Evolutionary conservation across 2,797 vertebrate genomes (phyloP).

Genomic region (Anguilla anguilla): DNA sequence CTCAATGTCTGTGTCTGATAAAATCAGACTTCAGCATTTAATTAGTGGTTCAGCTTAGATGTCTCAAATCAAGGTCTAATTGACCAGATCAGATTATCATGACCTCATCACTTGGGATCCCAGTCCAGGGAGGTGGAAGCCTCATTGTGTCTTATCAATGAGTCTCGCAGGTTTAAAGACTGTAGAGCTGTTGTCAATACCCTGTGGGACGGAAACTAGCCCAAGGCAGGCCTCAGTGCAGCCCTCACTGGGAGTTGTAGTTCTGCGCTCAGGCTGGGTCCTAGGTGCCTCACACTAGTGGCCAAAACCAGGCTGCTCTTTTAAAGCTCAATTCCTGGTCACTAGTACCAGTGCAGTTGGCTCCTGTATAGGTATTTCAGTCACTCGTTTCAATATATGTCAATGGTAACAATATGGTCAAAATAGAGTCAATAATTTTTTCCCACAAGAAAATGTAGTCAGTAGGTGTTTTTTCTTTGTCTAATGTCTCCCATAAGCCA

Average conservation of each 20-base stretch:
- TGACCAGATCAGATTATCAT: constrained; percentile 58
- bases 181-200: constrained; percentile 31
- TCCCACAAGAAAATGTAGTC: no score
- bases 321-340: no score
- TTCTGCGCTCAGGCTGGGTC: constrained; percentile 36
- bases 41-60: constrained; percentile 45
- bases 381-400: no score
- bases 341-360: no score
- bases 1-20: constrained; percentile 47
- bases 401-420: no score
- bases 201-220: constrained; percentile 35
- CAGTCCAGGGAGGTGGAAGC: constrained; percentile 37
- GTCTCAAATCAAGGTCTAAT: constrained; percentile 55
- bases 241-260: constrained; percentile 38
- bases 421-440: no score
- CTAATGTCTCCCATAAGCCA: no score
- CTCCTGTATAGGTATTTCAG: no score
- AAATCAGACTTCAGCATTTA: constrained; percentile 39
- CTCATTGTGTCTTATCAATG: constrained; percentile 58
- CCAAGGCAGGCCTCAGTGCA: constrained; percentile 26
- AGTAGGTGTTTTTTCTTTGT: no score
- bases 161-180: constrained; percentile 64
- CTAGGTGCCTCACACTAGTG: constrained; percentile 31
- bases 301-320: no score
- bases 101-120: constrained; percentile 54